A percentile compares a stretch with the other conserved stretches of the same genome.
These are phyloP conservation scores for Cydia splendana DNA, from an alignment of 1,140 invertebrate genomes.

Conservation along the genomic window DNA sequence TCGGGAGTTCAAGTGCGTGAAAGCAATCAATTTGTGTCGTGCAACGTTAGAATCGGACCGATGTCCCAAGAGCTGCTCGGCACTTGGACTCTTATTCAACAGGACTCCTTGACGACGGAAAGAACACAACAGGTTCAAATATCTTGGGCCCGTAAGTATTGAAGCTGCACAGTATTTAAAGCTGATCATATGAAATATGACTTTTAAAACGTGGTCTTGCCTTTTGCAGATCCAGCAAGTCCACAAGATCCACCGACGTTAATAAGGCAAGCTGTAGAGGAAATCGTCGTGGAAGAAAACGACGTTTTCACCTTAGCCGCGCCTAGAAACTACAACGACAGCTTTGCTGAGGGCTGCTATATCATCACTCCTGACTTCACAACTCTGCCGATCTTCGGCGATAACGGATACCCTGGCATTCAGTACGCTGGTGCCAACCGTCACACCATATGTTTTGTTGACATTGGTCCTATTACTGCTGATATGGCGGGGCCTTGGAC, in stretches of 20 bases:
- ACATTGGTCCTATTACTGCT: conserved; percentile 21
- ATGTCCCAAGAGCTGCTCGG: background rate
- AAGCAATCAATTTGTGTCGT: conserved; percentile 7
- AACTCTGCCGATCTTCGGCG: conserved; percentile 18
- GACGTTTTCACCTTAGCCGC: conserved; percentile 13
- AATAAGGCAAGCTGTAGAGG: background rate
- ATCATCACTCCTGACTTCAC: conserved; percentile 11
- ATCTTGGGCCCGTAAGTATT: conserved; percentile 24
- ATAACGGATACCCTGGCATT: conserved; percentile 18
- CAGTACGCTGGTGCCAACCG: conserved; percentile 14
- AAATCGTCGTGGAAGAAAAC: conserved; percentile 14
- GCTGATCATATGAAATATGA: background rate
- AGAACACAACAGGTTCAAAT: conserved; percentile 3
- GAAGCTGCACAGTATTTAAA: background rate
- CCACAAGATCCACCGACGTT: background rate
- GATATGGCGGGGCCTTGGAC: conserved; percentile 16
- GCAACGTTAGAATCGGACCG: conserved; percentile 9
- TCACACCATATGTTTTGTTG: conserved; percentile 6
- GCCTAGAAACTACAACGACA: conserved; percentile 3
- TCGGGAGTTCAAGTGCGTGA: conserved; percentile 2
- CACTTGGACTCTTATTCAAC: conserved; percentile 21
- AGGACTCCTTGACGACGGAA: conserved; percentile 11
- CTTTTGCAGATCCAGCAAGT: conserved; percentile 10
- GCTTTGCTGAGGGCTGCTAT: conserved; percentile 5
- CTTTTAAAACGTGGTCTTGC: background rate